Conservation (phyloP, 2,797 vertebrate genomes). For the Pseudochirops cupreus region DNA sequence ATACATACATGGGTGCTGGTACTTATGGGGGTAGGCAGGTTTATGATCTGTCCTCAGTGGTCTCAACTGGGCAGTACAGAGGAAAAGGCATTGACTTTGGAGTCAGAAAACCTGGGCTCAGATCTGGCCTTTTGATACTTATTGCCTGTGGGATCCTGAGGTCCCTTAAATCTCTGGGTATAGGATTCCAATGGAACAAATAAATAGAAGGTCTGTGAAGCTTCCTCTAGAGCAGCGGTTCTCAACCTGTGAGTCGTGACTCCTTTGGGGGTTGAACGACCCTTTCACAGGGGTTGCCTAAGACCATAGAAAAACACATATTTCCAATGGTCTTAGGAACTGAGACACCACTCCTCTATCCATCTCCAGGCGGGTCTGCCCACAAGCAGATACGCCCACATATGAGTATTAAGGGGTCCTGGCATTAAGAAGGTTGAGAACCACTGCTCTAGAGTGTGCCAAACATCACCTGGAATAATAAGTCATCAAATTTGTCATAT, state of each 20-base stretch:
- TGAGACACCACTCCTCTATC: too few species aligned
- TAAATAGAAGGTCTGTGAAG: background rate
- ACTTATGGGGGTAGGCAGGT: fast-evolving
- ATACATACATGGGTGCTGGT: background rate
- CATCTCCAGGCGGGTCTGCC: too few species aligned
- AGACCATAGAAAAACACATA: too few species aligned
- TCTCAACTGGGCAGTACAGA: background rate
- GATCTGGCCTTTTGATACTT: background rate
- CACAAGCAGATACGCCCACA: too few species aligned
- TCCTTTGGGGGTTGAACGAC: too few species aligned
- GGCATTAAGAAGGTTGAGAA: too few species aligned
- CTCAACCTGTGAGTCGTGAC: too few species aligned
- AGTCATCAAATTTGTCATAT: background rate
- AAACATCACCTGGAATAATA: background rate
- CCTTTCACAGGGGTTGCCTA: too few species aligned
- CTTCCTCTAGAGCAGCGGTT: too few species aligned
- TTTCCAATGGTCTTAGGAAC: too few species aligned
- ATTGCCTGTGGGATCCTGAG: background rate
- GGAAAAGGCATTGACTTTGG: background rate
- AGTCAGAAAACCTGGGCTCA: background rate
- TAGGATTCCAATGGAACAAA: background rate
- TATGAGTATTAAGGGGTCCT: too few species aligned
- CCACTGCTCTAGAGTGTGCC: too few species aligned
- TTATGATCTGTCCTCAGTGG: background rate
- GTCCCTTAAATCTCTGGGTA: background rate